These are phyloP conservation scores for silkworm (Bombyx mori) DNA, from an alignment of 1,140 invertebrate genomes.

Conservation along the genomic window ASM3026992v2 NC_085118.1:7409001-7409500, in stretches of 20 bases:
- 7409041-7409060: too few relatives aligned
- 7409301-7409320: constrained; percentile 64
- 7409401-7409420: background rate
- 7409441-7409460: too few relatives aligned
- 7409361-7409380: constrained; percentile 2
- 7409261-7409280: constrained; percentile 59
- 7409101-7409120: constrained; percentile 19
- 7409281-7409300: constrained; percentile 65
- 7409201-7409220: constrained; percentile 58
- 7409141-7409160: constrained; percentile 52
- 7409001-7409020: too few relatives aligned
- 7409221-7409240: constrained; percentile 58
- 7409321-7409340: constrained; percentile 30
- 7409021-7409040: too few relatives aligned
- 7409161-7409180: constrained; percentile 55
- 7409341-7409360: constrained; percentile 19
- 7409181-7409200: constrained; percentile 58
- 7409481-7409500: too few relatives aligned
- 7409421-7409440: background rate
- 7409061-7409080: too few relatives aligned
- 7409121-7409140: constrained; percentile 50
- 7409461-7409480: too few relatives aligned
- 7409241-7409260: constrained; percentile 59
- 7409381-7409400: background rate
- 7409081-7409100: too few relatives aligned